A percentile compares a stretch with the other conserved stretches of the same genome.
Conservation (phyloP, 2,888 invertebrate genomes). For the Eurytoma adleriae region DNA sequence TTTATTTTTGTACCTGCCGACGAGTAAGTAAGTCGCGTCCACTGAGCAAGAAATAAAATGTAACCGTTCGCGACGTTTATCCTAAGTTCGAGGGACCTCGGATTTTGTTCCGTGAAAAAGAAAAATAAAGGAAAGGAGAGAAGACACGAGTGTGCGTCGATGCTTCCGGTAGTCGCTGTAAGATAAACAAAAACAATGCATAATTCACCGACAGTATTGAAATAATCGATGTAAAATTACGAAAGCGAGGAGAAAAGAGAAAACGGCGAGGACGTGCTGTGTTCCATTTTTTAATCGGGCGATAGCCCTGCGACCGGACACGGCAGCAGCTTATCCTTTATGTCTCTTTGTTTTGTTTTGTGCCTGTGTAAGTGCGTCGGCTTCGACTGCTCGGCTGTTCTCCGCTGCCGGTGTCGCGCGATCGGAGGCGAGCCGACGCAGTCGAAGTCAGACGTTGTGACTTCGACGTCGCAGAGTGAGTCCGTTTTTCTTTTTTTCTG, state of each 20-base stretch:
- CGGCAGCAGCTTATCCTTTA: conserved; percentile 34
- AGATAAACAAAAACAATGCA: conserved; percentile 35
- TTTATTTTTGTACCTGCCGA: conserved; percentile 41
- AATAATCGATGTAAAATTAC: conserved; percentile 35
- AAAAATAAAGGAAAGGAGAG: neutral
- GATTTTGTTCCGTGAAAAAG: neutral
- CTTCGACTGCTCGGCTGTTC: neutral
- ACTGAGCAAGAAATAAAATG: too few relatives aligned
- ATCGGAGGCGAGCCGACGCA: neutral
- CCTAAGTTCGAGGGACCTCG: too few relatives aligned
- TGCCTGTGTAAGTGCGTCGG: conserved; percentile 6
- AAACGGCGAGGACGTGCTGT: neutral
- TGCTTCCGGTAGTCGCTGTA: conserved; percentile 58
- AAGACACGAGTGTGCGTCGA: conserved; percentile 22
- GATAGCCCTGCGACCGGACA: conserved; percentile 48
- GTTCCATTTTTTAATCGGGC: conserved; percentile 35
- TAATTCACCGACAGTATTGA: conserved; percentile 56
- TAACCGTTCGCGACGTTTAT: too few relatives aligned
- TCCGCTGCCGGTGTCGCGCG: neutral
- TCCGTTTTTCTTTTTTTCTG: neutral
- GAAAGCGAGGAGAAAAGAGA: neutral
- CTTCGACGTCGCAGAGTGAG: conserved; percentile 1
- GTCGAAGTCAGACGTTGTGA: conserved; percentile 4
- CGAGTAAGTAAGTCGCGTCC: neutral
- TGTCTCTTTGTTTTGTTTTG: conserved; percentile 2